Evolutionary conservation across 2,113 vertebrate species (phyloP).

Genomic region (Neofelis nebulosa): DNA sequence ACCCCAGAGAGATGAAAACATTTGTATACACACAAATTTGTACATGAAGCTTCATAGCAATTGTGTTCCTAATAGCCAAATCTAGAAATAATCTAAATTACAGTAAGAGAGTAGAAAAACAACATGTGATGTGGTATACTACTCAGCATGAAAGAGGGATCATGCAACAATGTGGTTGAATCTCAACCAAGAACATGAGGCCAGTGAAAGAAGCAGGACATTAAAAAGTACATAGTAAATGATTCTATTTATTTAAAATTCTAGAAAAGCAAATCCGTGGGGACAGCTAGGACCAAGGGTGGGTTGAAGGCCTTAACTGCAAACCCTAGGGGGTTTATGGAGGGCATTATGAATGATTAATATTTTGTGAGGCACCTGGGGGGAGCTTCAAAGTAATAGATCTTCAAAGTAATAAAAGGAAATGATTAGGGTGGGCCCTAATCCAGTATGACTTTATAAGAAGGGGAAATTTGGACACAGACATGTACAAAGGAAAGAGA

Average conservation of each 20-base stretch:
- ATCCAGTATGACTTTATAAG: background rate
- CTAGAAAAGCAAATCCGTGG: background rate
- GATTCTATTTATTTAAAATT: background rate
- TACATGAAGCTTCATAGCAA: background rate
- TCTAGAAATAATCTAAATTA: background rate
- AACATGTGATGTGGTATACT: background rate
- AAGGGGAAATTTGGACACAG: background rate
- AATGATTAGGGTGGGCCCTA: background rate
- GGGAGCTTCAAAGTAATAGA: background rate
- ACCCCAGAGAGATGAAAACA: background rate
- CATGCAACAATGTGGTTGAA: background rate
- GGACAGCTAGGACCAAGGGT: background rate
- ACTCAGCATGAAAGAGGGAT: background rate
- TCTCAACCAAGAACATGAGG: background rate
- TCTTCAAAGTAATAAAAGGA: background rate
- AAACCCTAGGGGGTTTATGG: background rate
- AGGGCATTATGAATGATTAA: background rate
- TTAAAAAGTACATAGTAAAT: background rate
- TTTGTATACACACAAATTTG: background rate
- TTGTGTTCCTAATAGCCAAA: background rate
- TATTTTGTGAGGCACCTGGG: too few relatives aligned
- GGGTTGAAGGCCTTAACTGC: background rate
- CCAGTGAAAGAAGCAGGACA: background rate
- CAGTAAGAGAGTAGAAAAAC: background rate
- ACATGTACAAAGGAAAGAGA: background rate